Conservation (phyloP, 2,113 vertebrate species). For the Picathartes gymnocephalus region DNA sequence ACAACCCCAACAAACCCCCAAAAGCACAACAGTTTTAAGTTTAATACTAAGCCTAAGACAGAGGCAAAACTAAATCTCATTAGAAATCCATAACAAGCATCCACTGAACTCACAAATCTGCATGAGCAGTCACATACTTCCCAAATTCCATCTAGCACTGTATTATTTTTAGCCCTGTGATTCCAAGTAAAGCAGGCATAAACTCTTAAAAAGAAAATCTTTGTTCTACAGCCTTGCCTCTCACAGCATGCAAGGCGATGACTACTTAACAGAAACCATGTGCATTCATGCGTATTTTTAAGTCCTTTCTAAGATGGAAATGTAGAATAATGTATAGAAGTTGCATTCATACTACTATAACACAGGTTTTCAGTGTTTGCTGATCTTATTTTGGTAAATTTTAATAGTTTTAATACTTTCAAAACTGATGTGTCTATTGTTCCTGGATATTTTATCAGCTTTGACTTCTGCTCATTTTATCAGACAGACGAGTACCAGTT, state of each 20-base stretch:
- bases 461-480: neutral
- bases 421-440: neutral
- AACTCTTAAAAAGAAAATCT: neutral
- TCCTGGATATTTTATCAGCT: neutral
- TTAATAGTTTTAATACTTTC: neutral
- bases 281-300: neutral
- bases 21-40: neutral
- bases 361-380: neutral
- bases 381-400: neutral
- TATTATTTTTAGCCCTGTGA: neutral
- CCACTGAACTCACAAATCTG: neutral
- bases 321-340: neutral
- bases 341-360: fast-evolving
- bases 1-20: neutral
- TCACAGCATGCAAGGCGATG: neutral
- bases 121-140: neutral
- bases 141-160: neutral
- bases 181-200: neutral
- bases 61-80: neutral
- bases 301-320: neutral
- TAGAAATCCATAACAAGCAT: neutral
- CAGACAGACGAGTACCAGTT: neutral
- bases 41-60: neutral
- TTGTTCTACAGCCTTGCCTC: neutral
- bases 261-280: neutral